These are phyloP conservation scores for Carcharodon carcharias DNA, from an alignment of 2,797 vertebrate species.

Conservation along the genomic window DNA sequence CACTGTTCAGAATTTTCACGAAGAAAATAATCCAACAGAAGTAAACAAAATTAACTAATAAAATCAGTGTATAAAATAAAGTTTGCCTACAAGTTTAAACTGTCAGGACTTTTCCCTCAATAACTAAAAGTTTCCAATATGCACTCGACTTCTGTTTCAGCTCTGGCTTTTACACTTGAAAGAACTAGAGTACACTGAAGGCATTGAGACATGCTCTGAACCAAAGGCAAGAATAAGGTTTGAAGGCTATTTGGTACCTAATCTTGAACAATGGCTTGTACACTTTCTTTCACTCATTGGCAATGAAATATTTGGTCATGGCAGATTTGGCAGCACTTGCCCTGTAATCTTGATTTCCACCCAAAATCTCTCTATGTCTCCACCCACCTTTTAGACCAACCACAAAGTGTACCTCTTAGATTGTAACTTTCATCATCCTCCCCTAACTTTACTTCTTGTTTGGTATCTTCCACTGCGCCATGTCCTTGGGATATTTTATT, in stretches of 20 bases:
- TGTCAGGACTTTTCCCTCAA: background rate
- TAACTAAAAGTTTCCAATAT: no score
- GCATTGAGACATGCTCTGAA: background rate
- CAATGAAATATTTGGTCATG: background rate
- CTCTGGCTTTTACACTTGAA: background rate
- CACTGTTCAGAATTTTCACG: background rate
- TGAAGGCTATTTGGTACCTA: background rate
- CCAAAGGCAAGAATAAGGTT: background rate
- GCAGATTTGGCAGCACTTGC: background rate
- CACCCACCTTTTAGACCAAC: background rate
- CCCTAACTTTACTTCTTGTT: background rate
- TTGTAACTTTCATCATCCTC: background rate
- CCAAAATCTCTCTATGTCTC: background rate
- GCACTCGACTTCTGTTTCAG: background rate
- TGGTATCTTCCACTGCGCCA: background rate
- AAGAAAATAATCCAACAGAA: background rate
- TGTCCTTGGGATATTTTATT: background rate
- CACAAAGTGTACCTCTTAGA: background rate
- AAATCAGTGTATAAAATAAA: background rate
- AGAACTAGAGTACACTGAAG: background rate
- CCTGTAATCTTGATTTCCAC: background rate
- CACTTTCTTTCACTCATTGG: background rate
- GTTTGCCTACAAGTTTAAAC: background rate
- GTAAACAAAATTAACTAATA: background rate
- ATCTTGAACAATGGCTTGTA: background rate